Evolutionary conservation across 2,797 vertebrate species (phyloP).

Genomic region (Parauchenoglanis ngamensis): DNA sequence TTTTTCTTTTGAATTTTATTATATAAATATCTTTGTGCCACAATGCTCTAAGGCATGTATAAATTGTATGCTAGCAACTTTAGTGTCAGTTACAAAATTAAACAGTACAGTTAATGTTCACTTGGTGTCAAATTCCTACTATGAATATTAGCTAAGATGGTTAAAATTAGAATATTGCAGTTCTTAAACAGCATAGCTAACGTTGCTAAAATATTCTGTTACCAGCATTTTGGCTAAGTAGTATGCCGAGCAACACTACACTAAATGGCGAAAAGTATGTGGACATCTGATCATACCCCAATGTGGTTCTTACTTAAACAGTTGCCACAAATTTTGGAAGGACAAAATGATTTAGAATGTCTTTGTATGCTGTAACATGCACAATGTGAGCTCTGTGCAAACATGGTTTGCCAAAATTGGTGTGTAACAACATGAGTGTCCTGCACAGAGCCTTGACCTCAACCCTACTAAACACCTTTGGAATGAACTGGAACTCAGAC

Average conservation of each 20-base stretch:
- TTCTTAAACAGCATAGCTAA: neutral
- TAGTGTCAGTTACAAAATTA: too few relatives aligned
- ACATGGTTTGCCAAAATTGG: neutral
- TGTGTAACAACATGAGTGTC: neutral
- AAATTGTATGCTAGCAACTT: neutral
- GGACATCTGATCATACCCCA: neutral
- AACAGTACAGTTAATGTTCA: too few relatives aligned
- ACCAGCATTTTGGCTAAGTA: neutral
- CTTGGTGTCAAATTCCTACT: neutral
- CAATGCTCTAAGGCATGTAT: neutral
- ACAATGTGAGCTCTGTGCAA: neutral
- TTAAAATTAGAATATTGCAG: neutral
- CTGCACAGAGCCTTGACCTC: neutral
- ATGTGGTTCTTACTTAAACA: neutral
- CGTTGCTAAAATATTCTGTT: neutral
- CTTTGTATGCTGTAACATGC: slow-evolving; percentile 2
- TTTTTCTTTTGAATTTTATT: neutral
- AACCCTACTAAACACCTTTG: neutral
- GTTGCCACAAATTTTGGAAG: neutral
- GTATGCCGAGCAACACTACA: neutral
- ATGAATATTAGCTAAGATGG: neutral
- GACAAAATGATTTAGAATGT: neutral
- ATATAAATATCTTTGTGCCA: neutral
- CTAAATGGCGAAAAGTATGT: neutral
- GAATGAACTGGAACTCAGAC: neutral